phyloP scores from a whole-genome alignment of 2,113 vertebrate species.

The Grantiella picta region DNA sequence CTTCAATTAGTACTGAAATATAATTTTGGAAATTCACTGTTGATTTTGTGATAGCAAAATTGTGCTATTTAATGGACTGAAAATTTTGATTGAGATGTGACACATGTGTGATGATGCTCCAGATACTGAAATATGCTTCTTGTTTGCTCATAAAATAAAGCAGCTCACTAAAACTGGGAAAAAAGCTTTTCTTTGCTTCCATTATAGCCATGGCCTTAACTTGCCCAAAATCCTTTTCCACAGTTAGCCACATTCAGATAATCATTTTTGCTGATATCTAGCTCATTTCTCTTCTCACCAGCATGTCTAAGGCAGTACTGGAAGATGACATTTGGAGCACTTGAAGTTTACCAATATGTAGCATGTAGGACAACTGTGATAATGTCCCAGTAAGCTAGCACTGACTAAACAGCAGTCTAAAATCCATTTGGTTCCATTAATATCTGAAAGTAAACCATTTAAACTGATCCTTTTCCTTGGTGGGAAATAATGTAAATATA shows the following conservation, averaged over 20 bases:
- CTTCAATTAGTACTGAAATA: neutral
- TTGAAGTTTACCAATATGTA: neutral
- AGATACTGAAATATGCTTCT: neutral
- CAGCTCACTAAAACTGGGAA: neutral
- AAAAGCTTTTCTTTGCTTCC: neutral
- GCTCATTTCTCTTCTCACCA: neutral
- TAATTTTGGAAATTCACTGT: neutral
- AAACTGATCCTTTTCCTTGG: neutral
- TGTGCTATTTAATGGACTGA: neutral
- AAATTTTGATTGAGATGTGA: neutral
- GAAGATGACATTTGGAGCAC: neutral
- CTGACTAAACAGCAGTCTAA: neutral
- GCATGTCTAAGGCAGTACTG: neutral
- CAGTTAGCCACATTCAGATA: neutral
- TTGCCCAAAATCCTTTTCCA: neutral
- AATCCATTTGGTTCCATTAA: constrained; percentile 18
- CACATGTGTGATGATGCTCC: neutral
- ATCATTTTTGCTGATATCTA: neutral
- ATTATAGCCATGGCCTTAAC: neutral
- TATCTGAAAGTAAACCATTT: neutral
- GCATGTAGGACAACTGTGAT: neutral
- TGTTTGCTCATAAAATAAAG: neutral
- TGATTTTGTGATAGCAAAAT: neutral
- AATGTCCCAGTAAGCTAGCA: neutral
- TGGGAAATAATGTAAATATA: constrained; percentile 13